phyloP scores from a whole-genome alignment of 2,113 vertebrate species.

The Bujurquina vittata region DNA sequence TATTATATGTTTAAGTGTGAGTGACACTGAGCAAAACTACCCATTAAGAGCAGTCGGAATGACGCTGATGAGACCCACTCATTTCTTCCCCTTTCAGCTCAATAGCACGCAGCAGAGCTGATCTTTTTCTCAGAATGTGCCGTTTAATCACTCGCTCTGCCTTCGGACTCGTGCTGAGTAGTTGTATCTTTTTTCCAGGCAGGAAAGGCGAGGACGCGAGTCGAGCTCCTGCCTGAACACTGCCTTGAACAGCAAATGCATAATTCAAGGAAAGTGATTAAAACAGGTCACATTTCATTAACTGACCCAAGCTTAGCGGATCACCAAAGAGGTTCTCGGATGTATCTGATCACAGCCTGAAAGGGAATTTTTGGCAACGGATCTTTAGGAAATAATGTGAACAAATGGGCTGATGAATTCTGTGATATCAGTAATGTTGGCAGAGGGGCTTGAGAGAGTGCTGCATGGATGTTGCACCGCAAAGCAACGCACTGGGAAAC shows the following conservation, averaged over 20 bases:
- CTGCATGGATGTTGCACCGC: not conserved
- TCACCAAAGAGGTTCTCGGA: too few relatives aligned
- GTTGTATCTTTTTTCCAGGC: too few relatives aligned
- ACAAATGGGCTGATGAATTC: too few relatives aligned
- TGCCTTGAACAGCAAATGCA: not conserved
- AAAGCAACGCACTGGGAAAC: not conserved
- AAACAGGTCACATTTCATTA: not conserved
- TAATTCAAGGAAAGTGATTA: not conserved
- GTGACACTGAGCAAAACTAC: slow-evolving; percentile 29
- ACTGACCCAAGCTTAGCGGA: not conserved
- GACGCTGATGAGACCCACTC: not conserved
- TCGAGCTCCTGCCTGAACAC: not conserved
- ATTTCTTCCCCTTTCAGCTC: not conserved
- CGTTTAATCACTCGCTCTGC: not conserved
- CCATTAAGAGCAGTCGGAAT: not conserved
- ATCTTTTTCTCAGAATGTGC: not conserved
- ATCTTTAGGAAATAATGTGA: too few relatives aligned
- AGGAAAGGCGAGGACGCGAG: not conserved
- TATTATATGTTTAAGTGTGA: not conserved
- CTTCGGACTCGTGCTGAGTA: not conserved
- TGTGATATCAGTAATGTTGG: too few relatives aligned
- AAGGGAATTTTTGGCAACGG: too few relatives aligned
- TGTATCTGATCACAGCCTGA: too few relatives aligned
- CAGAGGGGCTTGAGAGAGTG: not conserved
- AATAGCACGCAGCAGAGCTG: not conserved